Evolutionary conservation across 1,140 invertebrate species (phyloP), one percentile per base, ranked within the genome.

Genomic region (Brachionus asplanchnoidis): DNA sequence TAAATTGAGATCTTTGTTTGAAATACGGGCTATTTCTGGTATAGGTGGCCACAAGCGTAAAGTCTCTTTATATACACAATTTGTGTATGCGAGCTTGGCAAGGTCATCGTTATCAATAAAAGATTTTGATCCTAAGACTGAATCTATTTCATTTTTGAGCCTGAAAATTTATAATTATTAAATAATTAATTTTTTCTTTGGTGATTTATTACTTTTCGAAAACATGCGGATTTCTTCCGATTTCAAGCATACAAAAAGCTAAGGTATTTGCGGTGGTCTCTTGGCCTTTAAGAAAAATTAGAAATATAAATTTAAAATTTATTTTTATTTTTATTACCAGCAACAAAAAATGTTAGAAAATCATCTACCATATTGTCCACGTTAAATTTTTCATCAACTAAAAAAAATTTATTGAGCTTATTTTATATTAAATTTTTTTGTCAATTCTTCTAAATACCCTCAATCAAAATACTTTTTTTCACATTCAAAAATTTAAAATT

Each of bases 321-420:
- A 20, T 3, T n/a, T 75, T n/a, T n/a, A n/a, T n/a, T n/a, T 42
- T 8, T 8, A n/a, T 75, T 75, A 82, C 79, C 79, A n/a, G 79
- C 79, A 3, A 82, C 79, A 68, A 82, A 82, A 82, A 82, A 82
- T 36, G 79, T 82, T 36, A 82, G 3, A 82, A 82, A 82, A 82
- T 82, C 79, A 65, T 82, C 79, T 20, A 82, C n/a, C 79, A 82
- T 60, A 26, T 60, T 68, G 8, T 82, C 79, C 0, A 82, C 36
- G 46, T 82, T 46, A 36, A 82, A 82, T 46, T 82, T 68, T 11
- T 68, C 42, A 26, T 68, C 79, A 65, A 28, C 79, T 80, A 28
- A 26, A 53, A 53, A 50, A 36, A 36, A 36, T 6, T 7, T 5
- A 36, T 36, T 36, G 32, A 36, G 2, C 5, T 36, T n/a, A n/a